These are phyloP conservation scores for Parapsyche elsis DNA, from an alignment of 1,140 invertebrate species.

Conservation along the genomic window DNA sequence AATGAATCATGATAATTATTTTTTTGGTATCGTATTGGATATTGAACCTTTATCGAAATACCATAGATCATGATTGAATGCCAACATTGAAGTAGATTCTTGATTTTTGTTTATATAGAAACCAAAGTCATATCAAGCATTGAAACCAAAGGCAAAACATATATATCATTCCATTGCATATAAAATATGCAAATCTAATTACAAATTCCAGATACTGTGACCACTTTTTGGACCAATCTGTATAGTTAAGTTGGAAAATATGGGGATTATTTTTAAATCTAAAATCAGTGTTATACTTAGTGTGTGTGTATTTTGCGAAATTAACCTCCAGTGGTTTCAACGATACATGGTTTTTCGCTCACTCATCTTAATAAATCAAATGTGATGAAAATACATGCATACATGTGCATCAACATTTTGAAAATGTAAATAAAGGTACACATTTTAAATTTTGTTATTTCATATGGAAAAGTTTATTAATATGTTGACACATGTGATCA, in stretches of 20 bases:
- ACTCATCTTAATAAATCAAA: background rate
- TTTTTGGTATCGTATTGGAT: slow-evolving; percentile 6
- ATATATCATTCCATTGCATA: slow-evolving; percentile 35
- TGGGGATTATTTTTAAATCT: background rate
- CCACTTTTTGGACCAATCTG: slow-evolving; percentile 28
- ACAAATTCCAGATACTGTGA: slow-evolving; percentile 26
- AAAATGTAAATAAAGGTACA: background rate
- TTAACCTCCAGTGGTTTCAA: no score
- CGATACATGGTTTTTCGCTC: no score
- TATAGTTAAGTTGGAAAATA: slow-evolving; percentile 15
- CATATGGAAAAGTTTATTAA: slow-evolving; percentile 27
- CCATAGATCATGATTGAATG: background rate
- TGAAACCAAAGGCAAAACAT: slow-evolving; percentile 33
- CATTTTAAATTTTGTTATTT: slow-evolving; percentile 17
- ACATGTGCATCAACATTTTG: background rate
- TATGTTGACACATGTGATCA: slow-evolving; percentile 18
- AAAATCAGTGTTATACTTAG: background rate
- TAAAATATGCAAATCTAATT: background rate
- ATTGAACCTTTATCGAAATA: background rate
- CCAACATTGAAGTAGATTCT: background rate
- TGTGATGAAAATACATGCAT: background rate
- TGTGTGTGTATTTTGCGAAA: no score
- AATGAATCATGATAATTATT: background rate
- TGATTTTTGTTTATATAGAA: slow-evolving; percentile 8
- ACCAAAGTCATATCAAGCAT: slow-evolving; percentile 49